Base-by-base conservation (phyloP, 1,140 invertebrate genomes). In the Cydia splendana region DNA sequence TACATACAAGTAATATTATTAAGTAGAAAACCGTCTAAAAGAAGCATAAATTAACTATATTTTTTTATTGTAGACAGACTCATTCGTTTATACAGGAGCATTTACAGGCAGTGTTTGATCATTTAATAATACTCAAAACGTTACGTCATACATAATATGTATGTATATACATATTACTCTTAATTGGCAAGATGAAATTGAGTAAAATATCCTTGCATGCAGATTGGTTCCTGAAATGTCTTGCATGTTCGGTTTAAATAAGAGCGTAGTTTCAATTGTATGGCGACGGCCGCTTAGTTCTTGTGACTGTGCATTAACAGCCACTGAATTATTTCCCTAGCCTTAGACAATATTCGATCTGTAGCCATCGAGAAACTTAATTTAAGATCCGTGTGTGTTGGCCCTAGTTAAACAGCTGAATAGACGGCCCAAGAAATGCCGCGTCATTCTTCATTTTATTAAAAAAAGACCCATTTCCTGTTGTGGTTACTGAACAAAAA, bases 31-130 rank as follows among this genome's bases (percentile, higher is more conserved):
- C 15, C 67, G 45, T 71, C 30, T 67, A 15, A 67, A 67, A 71
- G n/a, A 71, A 71, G 67, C 67, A 71, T 71, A 71, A 71, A 71
- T 69, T 71, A 71, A 45, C 67, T 71, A 71, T 38, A 30, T 45
- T n/a, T 38, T 67, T 69, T 71, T 18, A 71, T 38, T 42, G 67
- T 18, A 71, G 67, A 71, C 34, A 71, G 67, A 82, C 76, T 81
- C 78, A 84, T 77, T 85, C 75, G 84, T 80, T 83, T 77, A 85
- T 73, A 81, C 82, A 85, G 80, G 85, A 85, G 85, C 81, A 80
- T 86, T 83, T 67, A 76, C 80, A 84, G 87, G 87, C 87, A 89
- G 88, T 90, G 86, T 82, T 87, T 75, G 48, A 65, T 79, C 81
- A 67, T 82, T 83, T 81, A 74, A n/a, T 81, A 76, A 81, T 80